Conservation (phyloP, 92 coral and sea anemone species). For the Montipora capitata region DNA sequence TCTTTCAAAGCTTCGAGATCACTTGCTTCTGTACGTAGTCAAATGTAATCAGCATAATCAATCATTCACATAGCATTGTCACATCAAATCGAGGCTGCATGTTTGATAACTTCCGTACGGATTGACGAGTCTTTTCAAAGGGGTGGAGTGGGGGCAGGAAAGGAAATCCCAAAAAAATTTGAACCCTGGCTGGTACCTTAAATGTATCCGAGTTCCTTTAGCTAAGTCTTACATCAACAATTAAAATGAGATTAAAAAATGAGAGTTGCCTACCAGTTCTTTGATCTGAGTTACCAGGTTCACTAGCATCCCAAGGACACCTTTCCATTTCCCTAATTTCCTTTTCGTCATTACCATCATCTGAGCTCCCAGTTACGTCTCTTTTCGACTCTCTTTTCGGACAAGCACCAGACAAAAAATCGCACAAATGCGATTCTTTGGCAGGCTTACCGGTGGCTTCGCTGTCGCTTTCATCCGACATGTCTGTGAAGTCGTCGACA, state of each 20-base stretch:
- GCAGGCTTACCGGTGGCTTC: neutral
- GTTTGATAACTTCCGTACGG: conserved; percentile 4
- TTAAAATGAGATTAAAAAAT: neutral
- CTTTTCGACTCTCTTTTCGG: neutral
- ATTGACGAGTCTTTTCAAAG: neutral
- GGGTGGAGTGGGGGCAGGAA: neutral
- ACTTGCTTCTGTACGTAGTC: conserved; percentile 8
- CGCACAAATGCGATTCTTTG: conserved; percentile 5
- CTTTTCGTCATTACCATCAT: neutral
- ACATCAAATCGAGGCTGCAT: conserved; percentile 24
- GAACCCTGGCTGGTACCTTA: neutral
- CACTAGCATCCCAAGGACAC: conserved; percentile 22
- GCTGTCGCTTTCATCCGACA: conserved; percentile 10
- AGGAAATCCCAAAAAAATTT: neutral
- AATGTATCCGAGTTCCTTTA: conserved; percentile 7
- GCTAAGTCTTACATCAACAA: conserved; percentile 6
- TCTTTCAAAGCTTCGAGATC: conserved; percentile 13
- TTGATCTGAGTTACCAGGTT: conserved; percentile 21
- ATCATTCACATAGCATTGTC: conserved; percentile 16
- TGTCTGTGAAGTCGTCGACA: conserved; percentile 34
- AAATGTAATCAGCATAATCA: conserved; percentile 21
- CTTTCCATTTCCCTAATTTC: conserved; percentile 10
- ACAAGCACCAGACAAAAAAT: conserved; percentile 4
- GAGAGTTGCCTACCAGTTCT: conserved; percentile 21
- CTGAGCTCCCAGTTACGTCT: conserved; percentile 1